Evolutionary conservation across 2,888 invertebrate species (phyloP), one percentile per base, ranked within the genome.

Genomic region (Helleia helle): DNA sequence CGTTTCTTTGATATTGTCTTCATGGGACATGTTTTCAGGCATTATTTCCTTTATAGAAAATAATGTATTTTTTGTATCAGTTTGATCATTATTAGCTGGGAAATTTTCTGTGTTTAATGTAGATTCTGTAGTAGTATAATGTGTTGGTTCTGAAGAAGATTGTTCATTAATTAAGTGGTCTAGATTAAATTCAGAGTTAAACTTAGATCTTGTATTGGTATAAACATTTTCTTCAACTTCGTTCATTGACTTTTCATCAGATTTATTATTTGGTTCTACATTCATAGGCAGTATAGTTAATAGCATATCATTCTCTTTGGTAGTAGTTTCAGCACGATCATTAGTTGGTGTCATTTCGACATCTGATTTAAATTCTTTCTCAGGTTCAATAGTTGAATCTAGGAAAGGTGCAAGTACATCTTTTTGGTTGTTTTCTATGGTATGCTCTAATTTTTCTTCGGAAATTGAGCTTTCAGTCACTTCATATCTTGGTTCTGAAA

Each of bases 281-380:
- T 9, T 17, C 6, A 18, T 6, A 17, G 34, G 34, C 7, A 12
- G 7, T 1, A 31, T 4, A 12, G 34, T 34, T 9, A 18, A 34
- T 34, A 22, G 18, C 7, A 22, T 22, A 12, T 55, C 40, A 39
- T 58, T 56, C 46, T 52, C 56, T 39, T 56, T 52, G 0, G 39
- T 42, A 43, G 42, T 29, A 3, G 22, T 34, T 22, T 13, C 18
- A 34, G 8, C 11, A 22, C 12, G 9, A 22, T 12, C 15, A 30
- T 30, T n/a, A 30, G 30, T 15, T 30, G n/a, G n/a, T 30, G 14
- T 15, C 9, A 9, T 9, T 30, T 30, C 14, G 29, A 14, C n/a
- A n/a, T 14, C 29, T 8, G 17, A 11, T 12, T 18, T 31, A 18
- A 12, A 4, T 9, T 13, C 17, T 9, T 17, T 9, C 4, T 34